Conservation (phyloP, 2,113 vertebrate species). For the Numida meleagris region DNA sequence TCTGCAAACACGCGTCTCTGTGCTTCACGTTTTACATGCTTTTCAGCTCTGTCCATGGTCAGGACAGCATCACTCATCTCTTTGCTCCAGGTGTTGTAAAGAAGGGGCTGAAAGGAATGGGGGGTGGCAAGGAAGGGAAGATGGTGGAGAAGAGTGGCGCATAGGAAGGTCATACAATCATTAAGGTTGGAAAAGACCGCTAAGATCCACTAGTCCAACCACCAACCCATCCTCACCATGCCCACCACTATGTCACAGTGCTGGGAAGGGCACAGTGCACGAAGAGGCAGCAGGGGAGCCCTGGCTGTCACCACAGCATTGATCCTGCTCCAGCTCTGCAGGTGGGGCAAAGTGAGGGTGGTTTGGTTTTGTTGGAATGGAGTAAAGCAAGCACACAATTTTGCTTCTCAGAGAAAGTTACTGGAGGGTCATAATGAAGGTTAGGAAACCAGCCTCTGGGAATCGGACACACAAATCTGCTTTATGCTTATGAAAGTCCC, state of each 20-base stretch:
- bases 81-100: neutral
- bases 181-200: too few species aligned
- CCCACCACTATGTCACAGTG: too few species aligned
- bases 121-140: neutral
- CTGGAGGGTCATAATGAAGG: neutral
- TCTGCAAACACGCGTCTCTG: rapidly evolving
- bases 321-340: neutral
- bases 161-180: neutral
- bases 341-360: neutral
- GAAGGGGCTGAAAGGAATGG: neutral
- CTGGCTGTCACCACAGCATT: rapidly evolving
- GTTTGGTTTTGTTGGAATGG: neutral
- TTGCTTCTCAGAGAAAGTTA: neutral
- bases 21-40: neutral
- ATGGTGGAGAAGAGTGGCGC: neutral
- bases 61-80: neutral
- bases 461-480: constrained; percentile 5
- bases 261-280: rapidly evolving
- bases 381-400: neutral
- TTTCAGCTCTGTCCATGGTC: neutral
- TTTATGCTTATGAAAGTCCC: constrained; percentile 4
- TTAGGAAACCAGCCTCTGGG: constrained; percentile 24
- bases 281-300: neutral
- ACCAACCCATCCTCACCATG: too few species aligned
- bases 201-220: too few species aligned